Conservation (phyloP, 2,113 vertebrate species). For the Anarrhichthys ocellatus region DNA sequence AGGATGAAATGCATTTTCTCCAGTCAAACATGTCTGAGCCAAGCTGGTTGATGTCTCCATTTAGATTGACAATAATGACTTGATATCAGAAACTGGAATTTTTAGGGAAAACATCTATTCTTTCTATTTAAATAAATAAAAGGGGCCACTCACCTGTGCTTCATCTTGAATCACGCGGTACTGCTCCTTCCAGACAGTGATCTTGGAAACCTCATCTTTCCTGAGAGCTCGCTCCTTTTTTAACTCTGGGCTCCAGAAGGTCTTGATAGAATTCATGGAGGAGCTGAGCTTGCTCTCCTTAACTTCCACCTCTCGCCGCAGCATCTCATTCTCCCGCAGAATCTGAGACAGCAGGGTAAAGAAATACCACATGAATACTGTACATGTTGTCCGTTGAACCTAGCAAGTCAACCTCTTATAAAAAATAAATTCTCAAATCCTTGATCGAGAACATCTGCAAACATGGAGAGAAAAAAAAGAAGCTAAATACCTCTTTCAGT, state of each 20-base stretch:
- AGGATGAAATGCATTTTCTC: constrained; percentile 17
- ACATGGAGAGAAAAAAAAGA: not conserved
- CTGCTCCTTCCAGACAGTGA: constrained; percentile 96
- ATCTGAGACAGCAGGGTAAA: constrained; percentile 56
- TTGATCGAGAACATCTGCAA: not conserved
- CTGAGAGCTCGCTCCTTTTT: constrained; percentile 97
- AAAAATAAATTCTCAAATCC: not conserved
- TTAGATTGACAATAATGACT: not conserved
- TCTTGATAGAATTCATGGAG: constrained; percentile 99
- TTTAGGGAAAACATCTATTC: not conserved
- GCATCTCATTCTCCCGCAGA: constrained; percentile 92
- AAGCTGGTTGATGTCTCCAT: not conserved
- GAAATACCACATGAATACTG: not conserved
- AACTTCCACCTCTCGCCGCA: constrained; percentile 94
- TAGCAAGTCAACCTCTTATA: not conserved
- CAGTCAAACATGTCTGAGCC: not conserved
- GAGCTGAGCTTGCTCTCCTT: constrained; percentile 99
- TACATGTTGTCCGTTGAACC: not conserved
- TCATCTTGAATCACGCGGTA: constrained; percentile 96
- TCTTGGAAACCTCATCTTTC: constrained; percentile 97
- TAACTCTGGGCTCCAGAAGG: constrained; percentile 98
- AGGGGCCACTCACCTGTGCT: constrained; percentile 88
- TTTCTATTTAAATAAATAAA: not conserved
- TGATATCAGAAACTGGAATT: constrained; percentile 2
- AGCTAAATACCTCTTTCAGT: constrained; percentile 89